A percentile compares a stretch with the other conserved stretches of the same genome.
Evolutionary conservation across 2,113 vertebrate species (phyloP).

Genomic region (Myiozetetes cayanensis): DNA sequence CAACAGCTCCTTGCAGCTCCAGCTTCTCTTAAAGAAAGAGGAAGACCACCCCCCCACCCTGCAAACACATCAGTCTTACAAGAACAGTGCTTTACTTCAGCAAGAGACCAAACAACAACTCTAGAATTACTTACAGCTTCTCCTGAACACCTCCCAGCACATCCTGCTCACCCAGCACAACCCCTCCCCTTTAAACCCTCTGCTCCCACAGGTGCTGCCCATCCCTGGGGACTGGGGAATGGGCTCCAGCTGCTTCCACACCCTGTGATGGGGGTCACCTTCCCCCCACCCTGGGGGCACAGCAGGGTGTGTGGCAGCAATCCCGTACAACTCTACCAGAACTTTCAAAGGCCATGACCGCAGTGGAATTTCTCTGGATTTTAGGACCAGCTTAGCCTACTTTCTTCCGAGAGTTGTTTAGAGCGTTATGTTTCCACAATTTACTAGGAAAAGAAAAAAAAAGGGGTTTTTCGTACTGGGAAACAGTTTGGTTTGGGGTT

Average conservation of each 20-base stretch:
- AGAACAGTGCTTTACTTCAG: neutral
- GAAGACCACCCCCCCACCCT: fast-evolving
- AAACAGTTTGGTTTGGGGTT: neutral
- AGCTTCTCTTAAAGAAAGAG: neutral
- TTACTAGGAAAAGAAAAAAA: neutral
- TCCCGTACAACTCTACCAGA: fast-evolving
- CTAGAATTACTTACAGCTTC: neutral
- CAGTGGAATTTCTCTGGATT: neutral
- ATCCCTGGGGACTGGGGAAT: fast-evolving
- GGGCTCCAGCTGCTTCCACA: neutral
- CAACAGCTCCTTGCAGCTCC: neutral
- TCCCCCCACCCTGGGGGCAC: neutral
- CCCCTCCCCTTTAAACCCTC: neutral
- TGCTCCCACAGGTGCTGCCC: neutral
- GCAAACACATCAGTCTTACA: neutral
- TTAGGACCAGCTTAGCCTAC: neutral
- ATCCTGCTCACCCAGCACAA: fast-evolving
- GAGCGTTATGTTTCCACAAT: neutral
- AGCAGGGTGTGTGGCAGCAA: neutral
- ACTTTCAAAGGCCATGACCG: fast-evolving
- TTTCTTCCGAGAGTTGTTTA: neutral
- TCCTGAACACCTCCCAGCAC: no score
- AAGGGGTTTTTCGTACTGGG: neutral
- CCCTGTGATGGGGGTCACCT: neutral
- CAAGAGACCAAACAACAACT: neutral